Evolutionary conservation across 2,888 invertebrate genomes (phyloP), one percentile per base, ranked within the genome.

Genomic region (Pharmacophagus antenor): DNA sequence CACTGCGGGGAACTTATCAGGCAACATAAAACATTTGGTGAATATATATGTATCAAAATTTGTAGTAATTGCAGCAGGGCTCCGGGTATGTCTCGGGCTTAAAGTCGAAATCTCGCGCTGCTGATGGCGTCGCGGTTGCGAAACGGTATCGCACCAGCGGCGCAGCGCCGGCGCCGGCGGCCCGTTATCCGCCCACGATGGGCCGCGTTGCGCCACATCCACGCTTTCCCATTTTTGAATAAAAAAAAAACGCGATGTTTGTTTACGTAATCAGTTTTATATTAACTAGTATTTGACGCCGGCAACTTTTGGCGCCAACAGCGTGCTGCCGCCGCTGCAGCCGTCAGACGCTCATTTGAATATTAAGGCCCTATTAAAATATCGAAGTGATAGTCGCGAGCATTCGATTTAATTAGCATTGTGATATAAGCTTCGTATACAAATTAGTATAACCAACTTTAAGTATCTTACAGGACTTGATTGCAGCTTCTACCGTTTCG

Each of bases 161-260:
- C 70, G 70, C 60, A 27, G 62, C 50, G 58, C 50, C 60, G 50
- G 48, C 63, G 70, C 61, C 67, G 74, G 70, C 75, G 67, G 76
- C 73, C 86, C 85, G 86, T 84, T 86, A 82, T 25, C 70, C 87
- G 84, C 86, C 86, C 74, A 85, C 85, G 70, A 65, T 58, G 70
- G 72, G 72, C 69, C 65, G 66, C 67, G 74, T 70, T 68, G 68
- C 68, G 65, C 71, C 70, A 73, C 70, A 56, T 64, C 67, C 67
- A 68, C 68, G 68, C 71, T 74, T 77, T 73, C 70, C 72, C 65
- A 70, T 65, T 75, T 72, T 67, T 64, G 70, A 67, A 69, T 70
- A 72, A 72, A 74, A 71, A 61, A 56, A 71, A 61, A 56, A 52
- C 48, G 61, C 61, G 56, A 61, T 61, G 61, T 61, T 61, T 61